Evolutionary conservation across 1,140 invertebrate genomes (phyloP), one percentile per base, ranked within the genome.

Genomic region (Drosophila tropicalis): DNA sequence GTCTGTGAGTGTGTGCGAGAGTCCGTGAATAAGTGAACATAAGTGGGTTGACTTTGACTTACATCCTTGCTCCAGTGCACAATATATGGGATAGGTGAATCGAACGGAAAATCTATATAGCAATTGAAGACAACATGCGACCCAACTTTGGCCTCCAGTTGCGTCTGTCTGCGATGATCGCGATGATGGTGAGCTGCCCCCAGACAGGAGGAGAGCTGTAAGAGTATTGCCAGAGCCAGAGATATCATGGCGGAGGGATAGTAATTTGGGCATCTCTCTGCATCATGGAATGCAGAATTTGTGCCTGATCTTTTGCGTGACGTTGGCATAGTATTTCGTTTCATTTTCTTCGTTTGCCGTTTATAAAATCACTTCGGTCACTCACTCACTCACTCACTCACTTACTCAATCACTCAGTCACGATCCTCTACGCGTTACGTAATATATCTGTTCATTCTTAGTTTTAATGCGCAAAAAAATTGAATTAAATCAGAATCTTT

Each of bases 61-160:
- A 98, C 97, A 84, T 97, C 96, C 93, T 97, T 98, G 91, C 96
- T 96, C 97, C 97, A 98, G 90, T 97, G 95, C 32, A 98, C 94
- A 75, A 97, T 95, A 92, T 98, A 98, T 13, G 97, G 97, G 82
- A 98, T 97, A 67, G 95, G 95, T 77, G 96, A 95, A 75, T 95
- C 95, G 83, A 97, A 96, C 10, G 97, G 97, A 92, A 97, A 98
- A 91, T 98, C 96, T 73, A 98, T 94, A 84, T 96, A 95, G 93
- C 98, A 98, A 93, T 97, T 96, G 92, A 98, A 96, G 67, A 98
- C 95, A 47, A 96, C 96, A 90, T 96, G 95, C 70, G 97, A 97
- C 54, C 97, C 97, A 34, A 98, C 95, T 69, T 95, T 95, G 74
- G 96, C 96, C 57, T 95, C 96, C 78, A 97, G 93, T 86, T 94